Conservation (phyloP, 2,797 vertebrate species). For the Fundulus diaphanus region DNA sequence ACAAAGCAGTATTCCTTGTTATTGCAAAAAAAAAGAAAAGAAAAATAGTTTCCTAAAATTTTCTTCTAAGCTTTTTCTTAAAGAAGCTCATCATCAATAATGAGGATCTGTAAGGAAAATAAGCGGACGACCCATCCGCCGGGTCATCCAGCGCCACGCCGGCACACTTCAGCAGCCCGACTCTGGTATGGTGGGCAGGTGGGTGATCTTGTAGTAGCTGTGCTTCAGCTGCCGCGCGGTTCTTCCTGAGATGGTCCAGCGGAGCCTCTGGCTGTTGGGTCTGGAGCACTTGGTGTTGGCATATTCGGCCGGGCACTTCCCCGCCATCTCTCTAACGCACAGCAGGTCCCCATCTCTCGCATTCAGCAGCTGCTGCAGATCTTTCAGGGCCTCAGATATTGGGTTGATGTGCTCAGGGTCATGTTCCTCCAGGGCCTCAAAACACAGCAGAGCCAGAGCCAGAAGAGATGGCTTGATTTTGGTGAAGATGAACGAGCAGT, state of each 20-base stretch:
- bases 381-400: conserved; percentile 81
- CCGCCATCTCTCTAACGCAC: conserved; percentile 89
- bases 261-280: conserved; percentile 90
- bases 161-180: conserved; percentile 77
- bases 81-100: conserved; percentile 69
- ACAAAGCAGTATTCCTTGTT: conserved; percentile 55
- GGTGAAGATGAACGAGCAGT: conserved; percentile 92
- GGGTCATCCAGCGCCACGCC: conserved; percentile 36
- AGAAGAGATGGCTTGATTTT: conserved; percentile 96
- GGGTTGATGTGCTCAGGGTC: conserved; percentile 73
- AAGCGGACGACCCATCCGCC: conserved; percentile 39
- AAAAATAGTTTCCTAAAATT: conserved; percentile 30
- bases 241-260: conserved; percentile 95
- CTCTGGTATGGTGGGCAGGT: conserved; percentile 97
- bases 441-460: conserved; percentile 86
- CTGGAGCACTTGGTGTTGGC: conserved; percentile 90
- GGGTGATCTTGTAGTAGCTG: conserved; percentile 94
- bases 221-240: conserved; percentile 93
- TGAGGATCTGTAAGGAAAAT: conserved; percentile 73
- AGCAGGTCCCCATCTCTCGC: conserved; percentile 89
- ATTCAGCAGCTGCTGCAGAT: conserved; percentile 85
- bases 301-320: conserved; percentile 93
- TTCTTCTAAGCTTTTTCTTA: conserved; percentile 55
- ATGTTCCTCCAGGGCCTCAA: conserved; percentile 87
- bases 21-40: conserved; percentile 41